Evolutionary conservation across 2,888 invertebrate species (phyloP).

Genomic region (Zaprionus lineosus): DNA sequence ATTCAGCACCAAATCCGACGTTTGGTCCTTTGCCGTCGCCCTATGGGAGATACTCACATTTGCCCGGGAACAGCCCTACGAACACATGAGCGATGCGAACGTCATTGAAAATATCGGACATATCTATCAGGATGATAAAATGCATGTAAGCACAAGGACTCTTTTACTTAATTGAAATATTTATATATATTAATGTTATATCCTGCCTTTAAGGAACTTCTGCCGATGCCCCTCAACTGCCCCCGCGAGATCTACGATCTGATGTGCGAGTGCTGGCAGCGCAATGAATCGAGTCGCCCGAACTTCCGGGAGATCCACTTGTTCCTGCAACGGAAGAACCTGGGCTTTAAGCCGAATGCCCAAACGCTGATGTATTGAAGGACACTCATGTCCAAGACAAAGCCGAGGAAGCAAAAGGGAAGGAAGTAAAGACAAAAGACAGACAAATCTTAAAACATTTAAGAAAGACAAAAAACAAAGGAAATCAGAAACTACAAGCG

Average conservation of each 20-base stretch:
- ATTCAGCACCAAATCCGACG: slow-evolving; percentile 92
- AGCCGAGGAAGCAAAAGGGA: not conserved
- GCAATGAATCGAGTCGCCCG: slow-evolving; percentile 89
- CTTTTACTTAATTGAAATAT: not conserved
- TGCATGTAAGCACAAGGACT: slow-evolving; percentile 85
- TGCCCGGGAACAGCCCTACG: slow-evolving; percentile 92
- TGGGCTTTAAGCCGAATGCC: slow-evolving; percentile 83
- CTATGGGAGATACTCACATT: slow-evolving; percentile 94
- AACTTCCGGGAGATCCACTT: slow-evolving; percentile 92
- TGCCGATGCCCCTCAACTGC: slow-evolving; percentile 89
- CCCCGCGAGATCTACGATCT: slow-evolving; percentile 93
- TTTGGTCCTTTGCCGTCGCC: slow-evolving; percentile 94
- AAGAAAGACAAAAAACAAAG: not conserved
- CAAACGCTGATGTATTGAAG: slow-evolving; percentile 76
- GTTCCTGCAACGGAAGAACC: slow-evolving; percentile 91
- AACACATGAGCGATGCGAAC: slow-evolving; percentile 90
- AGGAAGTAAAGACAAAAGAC: not conserved
- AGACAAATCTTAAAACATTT: not conserved
- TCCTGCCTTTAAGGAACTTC: slow-evolving; percentile 82
- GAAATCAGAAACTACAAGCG: slow-evolving; percentile 29
- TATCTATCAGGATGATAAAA: slow-evolving; percentile 89
- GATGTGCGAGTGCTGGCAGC: slow-evolving; percentile 94
- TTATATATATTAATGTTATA: not conserved
- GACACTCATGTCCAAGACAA: slow-evolving; percentile 15
- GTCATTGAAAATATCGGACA: slow-evolving; percentile 92